Evolutionary conservation across 2,113 vertebrate species (phyloP).

Genomic region (Callorhinus ursinus): DNA sequence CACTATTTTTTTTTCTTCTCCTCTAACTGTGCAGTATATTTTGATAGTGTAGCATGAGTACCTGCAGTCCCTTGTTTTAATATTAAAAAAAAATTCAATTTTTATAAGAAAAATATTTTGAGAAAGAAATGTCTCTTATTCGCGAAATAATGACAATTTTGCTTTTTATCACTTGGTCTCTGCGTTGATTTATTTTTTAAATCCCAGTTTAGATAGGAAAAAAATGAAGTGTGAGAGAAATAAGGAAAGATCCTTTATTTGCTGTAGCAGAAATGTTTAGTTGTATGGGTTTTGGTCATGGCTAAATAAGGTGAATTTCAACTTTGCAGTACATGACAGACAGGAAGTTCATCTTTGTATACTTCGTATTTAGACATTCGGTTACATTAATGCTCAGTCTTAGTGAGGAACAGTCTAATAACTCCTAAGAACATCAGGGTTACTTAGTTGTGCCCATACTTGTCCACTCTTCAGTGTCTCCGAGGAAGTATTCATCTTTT

Average conservation of each 20-base stretch:
- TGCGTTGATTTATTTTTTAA: neutral
- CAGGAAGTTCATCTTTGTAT: neutral
- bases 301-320: neutral
- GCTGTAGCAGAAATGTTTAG: neutral
- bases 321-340: neutral
- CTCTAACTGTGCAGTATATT: neutral
- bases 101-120: neutral
- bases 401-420: neutral
- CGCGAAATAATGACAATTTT: neutral
- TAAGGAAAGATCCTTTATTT: neutral
- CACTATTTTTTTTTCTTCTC: neutral
- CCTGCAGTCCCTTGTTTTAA: neutral
- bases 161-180: neutral
- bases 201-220: neutral
- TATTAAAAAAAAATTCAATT: neutral
- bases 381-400: neutral
- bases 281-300: neutral
- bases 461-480: neutral
- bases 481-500: neutral
- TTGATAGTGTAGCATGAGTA: neutral
- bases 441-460: neutral
- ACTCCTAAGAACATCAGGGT: neutral
- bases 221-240: neutral
- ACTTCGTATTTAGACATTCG: neutral
- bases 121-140: constrained; percentile 6